phyloP scores from a whole-genome alignment of 2,113 vertebrate genomes.

The Campylorhamphus procurvoides region DNA sequence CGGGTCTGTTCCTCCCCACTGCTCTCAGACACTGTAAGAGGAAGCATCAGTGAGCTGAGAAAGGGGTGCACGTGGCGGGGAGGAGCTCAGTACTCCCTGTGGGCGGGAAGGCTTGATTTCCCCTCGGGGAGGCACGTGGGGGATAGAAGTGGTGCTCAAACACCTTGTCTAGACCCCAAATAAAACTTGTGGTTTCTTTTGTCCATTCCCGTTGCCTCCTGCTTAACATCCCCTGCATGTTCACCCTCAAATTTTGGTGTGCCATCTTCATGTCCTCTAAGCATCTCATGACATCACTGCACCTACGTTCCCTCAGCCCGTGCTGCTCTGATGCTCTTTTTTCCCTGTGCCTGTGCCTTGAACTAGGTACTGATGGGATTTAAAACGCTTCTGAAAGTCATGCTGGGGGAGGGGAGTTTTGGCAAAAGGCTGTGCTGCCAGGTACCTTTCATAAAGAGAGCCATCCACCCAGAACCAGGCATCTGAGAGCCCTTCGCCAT shows the following conservation, averaged over 20 bases:
- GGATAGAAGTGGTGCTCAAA: not conserved
- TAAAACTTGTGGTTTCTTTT: not conserved
- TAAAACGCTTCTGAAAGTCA: not conserved
- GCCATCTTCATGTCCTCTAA: not conserved
- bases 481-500: fast-evolving
- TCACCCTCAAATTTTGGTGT: fast-evolving
- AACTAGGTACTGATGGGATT: not conserved
- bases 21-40: conserved; percentile 35
- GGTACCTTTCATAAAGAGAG: conserved; percentile 20
- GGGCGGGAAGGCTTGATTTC: not conserved
- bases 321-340: not conserved
- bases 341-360: not conserved
- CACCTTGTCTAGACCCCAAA: not conserved
- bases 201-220: not conserved
- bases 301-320: not conserved
- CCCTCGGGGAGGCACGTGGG: fast-evolving
- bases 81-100: not conserved
- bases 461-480: conserved; percentile 59
- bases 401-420: not conserved
- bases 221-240: not conserved
- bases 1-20: not conserved
- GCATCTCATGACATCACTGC: not conserved
- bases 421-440: not conserved
- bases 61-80: not conserved
- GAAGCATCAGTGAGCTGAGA: not conserved